Evolutionary conservation across 2,797 vertebrate species (phyloP).

Genomic region (Tolypeutes matacus): DNA sequence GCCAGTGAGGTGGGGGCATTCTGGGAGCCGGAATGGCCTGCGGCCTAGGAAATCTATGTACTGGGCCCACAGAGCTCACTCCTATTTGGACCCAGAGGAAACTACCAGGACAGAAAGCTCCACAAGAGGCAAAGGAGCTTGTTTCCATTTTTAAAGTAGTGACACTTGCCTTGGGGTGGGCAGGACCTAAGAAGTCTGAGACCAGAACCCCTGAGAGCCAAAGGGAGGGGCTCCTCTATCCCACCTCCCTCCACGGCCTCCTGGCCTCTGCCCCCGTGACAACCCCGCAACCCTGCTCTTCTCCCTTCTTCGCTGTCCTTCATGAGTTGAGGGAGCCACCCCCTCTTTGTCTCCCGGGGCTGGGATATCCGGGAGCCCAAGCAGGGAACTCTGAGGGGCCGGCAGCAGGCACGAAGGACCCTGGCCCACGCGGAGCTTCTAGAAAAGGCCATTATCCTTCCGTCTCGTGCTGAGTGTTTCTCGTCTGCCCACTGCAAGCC

Average conservation of each 20-base stretch:
- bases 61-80: background rate
- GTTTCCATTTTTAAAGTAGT: slow-evolving; percentile 52
- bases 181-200: background rate
- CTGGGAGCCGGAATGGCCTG: background rate
- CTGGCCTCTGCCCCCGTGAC: background rate
- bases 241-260: background rate
- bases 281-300: background rate
- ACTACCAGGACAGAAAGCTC: slow-evolving; percentile 9
- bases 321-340: too few species aligned
- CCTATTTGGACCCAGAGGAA: slow-evolving; percentile 38
- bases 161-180: background rate
- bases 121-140: background rate
- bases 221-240: background rate
- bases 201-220: background rate
- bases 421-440: background rate
- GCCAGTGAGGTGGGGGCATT: background rate
- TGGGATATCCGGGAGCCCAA: background rate
- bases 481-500: background rate
- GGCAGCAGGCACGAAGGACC: background rate
- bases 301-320: background rate
- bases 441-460: background rate
- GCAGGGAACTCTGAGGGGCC: background rate
- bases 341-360: background rate
- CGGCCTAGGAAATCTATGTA: slow-evolving; percentile 34
- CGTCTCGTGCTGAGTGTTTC: too few species aligned